phyloP scores from a whole-genome alignment of 2,888 invertebrate species.

The Hypolimnas misippus region DNA sequence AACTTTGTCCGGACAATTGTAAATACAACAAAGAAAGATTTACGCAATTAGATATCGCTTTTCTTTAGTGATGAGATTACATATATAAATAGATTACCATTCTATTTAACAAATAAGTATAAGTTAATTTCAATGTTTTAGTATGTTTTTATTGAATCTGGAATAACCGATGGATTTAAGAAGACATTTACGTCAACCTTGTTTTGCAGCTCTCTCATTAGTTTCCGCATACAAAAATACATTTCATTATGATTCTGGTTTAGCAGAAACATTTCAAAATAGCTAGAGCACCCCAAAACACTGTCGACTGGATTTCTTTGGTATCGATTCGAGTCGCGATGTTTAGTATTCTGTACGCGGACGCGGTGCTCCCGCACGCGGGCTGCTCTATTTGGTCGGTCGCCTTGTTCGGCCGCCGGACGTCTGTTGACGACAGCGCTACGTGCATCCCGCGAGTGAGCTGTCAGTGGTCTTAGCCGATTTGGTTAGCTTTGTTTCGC shows the following conservation, averaged over 20 bases:
- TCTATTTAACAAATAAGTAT: too few species aligned
- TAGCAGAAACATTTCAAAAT: conserved; percentile 15
- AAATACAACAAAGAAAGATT: too few species aligned
- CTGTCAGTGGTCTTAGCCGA: conserved; percentile 21
- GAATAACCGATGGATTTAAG: not conserved
- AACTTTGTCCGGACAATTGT: too few species aligned
- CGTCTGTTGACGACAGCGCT: conserved; percentile 61
- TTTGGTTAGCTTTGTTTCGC: conserved; percentile 21
- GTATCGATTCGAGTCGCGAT: conserved; percentile 47
- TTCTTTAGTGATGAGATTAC: too few species aligned
- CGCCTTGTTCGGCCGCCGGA: conserved; percentile 58
- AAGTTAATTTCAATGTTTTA: too few species aligned
- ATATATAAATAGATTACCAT: too few species aligned
- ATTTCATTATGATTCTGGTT: conserved; percentile 4
- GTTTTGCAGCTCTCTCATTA: not conserved
- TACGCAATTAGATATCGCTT: too few species aligned
- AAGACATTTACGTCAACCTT: not conserved
- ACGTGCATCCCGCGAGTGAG: conserved; percentile 56
- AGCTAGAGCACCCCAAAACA: conserved; percentile 53
- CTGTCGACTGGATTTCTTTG: conserved; percentile 50
- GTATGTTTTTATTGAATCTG: too few species aligned
- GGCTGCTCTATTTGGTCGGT: conserved; percentile 69
- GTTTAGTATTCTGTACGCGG: conserved; percentile 47
- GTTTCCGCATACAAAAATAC: not conserved
- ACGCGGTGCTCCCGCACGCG: conserved; percentile 50